Evolutionary conservation across 2,113 vertebrate genomes (phyloP), one percentile per base, ranked within the genome.

Genomic region (Amazona vittata): DNA sequence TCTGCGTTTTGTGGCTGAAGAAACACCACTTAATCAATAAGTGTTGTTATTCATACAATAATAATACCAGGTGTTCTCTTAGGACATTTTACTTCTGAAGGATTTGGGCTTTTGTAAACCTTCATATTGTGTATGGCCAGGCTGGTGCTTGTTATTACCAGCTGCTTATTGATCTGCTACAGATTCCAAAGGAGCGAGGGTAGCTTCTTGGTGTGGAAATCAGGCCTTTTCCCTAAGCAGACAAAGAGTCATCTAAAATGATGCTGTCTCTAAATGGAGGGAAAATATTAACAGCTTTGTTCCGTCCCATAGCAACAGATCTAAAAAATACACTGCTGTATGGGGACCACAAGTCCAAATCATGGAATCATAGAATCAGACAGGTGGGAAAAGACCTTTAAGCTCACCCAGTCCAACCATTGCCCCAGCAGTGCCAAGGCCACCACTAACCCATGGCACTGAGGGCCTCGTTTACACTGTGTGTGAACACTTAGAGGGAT

Each of bases 1-100:
- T 96, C 93, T 89, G 77, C 62, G 47, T 94, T 92, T 89, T 13
- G 5, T 43, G 46, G 43, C 25, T 90, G 62, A 65, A 86, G 65
- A 93, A 92, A 86, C 78, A 71, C 83, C 71, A 44, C 52, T 86
- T 89, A 55, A 93, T 93, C 83, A 71, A 88, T 95, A 91, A 11
- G 7, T 37, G 11, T 13, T 19, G 47, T 93, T 92, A 84, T 86
- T 95, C 86, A 69, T 49, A 41, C 47, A 68, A 49, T 57, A 90
- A 83, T 74, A 83, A 78, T 60, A 46, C 33, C 0, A 0, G 35
- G 9, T 2, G 0, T 41, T 68, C 68, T 70, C 76, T 31, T 28
- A n/a, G 47, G 83, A 68, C 52, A 2, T 78, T 94, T 91, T 90
- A 73, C 41, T 92, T 75, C 78, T 18, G 53, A 68, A 68, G 43